Evolutionary conservation across 2,888 invertebrate genomes (phyloP), one percentile per base, ranked within the genome.

Genomic region (Rhamnusium bicolor): DNA sequence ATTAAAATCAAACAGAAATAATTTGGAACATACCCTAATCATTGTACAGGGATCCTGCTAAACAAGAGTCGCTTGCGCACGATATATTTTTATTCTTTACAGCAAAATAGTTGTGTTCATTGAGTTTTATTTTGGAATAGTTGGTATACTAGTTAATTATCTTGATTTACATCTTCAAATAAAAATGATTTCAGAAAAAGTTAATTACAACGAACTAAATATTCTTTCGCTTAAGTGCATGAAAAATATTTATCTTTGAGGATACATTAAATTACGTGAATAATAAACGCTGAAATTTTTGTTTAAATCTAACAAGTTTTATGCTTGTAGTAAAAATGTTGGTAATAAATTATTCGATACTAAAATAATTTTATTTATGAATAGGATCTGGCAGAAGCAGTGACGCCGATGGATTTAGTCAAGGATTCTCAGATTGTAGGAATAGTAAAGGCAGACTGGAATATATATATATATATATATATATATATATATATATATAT

Each of bases 61-160:
- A 51, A 29, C 32, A 65, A 27, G n/a, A n/a, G 51, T 16, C 10
- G 65, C 65, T 65, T 65, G 65, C 65, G 65, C 65, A 54, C 53
- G 53, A 14, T 51, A 54, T 65, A 65, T 65, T 65, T 65, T 65
- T 65, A 65, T 53, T 53, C 10, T 32, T 19, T 53, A 32, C 18
- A 65, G 53, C 65, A 51, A 53, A 69, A 69, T 53, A 69, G 60
- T 53, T 62, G 27, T 62, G 53, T 61, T 69, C 69, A 61, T 62
- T 69, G 69, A 49, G 69, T 69, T 51, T 69, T 53, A 61, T 69
- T 69, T 69, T 61, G 46, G 51, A 29, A 47, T 60, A 60, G 58
- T 58, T 10, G 24, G 19, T 24, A n/a, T 32, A 49, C 51, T 16
- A 49, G 49, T 51, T 27, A 63, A 63, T 63, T 63, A 63, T 10